A percentile compares a stretch with the other conserved stretches of the same genome.
Evolutionary conservation across 1,140 invertebrate species (phyloP).

Genomic region (Ericerus pela): DNA sequence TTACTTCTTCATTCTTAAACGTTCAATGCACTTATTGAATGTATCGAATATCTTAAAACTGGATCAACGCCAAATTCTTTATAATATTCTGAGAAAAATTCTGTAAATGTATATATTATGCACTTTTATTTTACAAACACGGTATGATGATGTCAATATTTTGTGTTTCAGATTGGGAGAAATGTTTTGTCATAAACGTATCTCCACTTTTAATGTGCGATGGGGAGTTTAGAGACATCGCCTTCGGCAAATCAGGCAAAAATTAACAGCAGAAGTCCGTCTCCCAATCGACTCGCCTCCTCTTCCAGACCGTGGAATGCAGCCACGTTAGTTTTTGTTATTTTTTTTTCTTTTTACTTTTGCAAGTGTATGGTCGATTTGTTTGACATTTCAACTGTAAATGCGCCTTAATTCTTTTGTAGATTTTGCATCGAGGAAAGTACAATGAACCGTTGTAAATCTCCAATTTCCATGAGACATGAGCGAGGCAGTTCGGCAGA

Average conservation of each 20-base stretch:
- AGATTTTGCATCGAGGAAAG: slow-evolving; percentile 20
- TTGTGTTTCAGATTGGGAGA: not conserved
- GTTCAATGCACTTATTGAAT: too few relatives aligned
- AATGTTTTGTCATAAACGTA: not conserved
- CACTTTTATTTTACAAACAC: not conserved
- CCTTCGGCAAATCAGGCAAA: not conserved
- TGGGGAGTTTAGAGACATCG: slow-evolving; percentile 1
- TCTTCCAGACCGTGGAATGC: slow-evolving; percentile 17
- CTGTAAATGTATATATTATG: too few relatives aligned
- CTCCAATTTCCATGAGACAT: slow-evolving; percentile 22
- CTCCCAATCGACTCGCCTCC: not conserved
- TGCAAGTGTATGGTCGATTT: not conserved
- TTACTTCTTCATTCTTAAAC: too few relatives aligned
- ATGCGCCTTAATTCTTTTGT: not conserved
- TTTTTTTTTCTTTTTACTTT: not conserved
- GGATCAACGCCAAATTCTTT: too few relatives aligned
- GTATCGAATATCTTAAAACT: too few relatives aligned
- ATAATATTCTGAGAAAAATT: too few relatives aligned
- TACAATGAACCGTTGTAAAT: slow-evolving; percentile 24
- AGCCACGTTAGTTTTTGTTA: slow-evolving; percentile 14
- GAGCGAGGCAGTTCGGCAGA: slow-evolving; percentile 24
- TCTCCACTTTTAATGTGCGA: not conserved
- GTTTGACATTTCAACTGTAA: not conserved
- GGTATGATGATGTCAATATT: too few relatives aligned
- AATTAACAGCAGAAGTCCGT: slow-evolving; percentile 2